These are phyloP conservation scores for Athalia circularis DNA, from an alignment of 2,888 invertebrate genomes.

Conservation along the genomic window DNA sequence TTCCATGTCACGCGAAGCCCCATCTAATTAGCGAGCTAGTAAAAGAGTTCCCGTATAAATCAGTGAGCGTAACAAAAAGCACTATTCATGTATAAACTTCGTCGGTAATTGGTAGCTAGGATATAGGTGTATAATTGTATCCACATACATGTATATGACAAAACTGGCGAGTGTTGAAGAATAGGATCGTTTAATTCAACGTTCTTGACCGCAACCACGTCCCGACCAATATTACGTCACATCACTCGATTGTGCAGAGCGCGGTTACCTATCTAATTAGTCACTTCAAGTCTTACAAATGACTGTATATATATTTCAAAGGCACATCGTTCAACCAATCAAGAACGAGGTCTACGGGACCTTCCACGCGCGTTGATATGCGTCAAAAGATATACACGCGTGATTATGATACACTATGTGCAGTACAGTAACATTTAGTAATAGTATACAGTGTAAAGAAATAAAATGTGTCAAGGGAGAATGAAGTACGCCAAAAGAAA, in stretches of 20 bases:
- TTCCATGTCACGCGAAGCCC: conserved; percentile 26
- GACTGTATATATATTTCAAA: conserved; percentile 22
- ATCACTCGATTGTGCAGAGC: conserved; percentile 3
- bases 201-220: conserved; percentile 16
- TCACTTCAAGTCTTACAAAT: conserved; percentile 28
- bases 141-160: not conserved
- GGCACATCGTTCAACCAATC: conserved; percentile 27
- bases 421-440: not conserved
- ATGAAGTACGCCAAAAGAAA: not conserved
- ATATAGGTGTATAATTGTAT: not conserved
- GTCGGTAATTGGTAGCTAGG: conserved; percentile 20
- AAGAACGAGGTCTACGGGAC: conserved; percentile 26
- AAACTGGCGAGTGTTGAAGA: too few species aligned
- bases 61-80: conserved; percentile 5
- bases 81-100: not conserved
- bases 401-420: not conserved
- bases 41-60: conserved; percentile 37
- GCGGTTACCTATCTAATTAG: conserved; percentile 22
- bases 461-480: conserved; percentile 33
- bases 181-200: not conserved
- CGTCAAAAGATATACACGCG: conserved; percentile 4
- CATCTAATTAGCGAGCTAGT: conserved; percentile 37
- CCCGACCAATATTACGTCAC: conserved; percentile 13
- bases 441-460: not conserved
- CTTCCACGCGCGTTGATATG: not conserved